Evolutionary conservation across 2,888 invertebrate species (phyloP).

Genomic region (Zonitis immaculata): DNA sequence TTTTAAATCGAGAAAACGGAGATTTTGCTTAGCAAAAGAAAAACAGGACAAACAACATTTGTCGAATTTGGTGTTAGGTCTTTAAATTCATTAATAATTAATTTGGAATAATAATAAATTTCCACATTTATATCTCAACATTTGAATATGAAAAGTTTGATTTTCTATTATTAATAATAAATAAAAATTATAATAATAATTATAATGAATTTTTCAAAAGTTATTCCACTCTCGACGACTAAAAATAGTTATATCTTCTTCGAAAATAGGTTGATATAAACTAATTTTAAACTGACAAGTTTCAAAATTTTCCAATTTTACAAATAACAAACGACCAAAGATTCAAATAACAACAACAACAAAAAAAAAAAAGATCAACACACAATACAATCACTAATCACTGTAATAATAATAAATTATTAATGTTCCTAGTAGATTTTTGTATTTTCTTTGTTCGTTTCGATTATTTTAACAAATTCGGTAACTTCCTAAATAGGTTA

Average conservation of each 20-base stretch:
- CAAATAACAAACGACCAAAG: not conserved
- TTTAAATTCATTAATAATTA: no score
- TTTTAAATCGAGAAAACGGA: no score
- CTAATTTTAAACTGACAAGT: not conserved
- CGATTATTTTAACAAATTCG: constrained; percentile 2
- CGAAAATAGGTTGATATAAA: not conserved
- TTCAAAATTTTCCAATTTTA: not conserved
- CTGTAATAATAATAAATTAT: not conserved
- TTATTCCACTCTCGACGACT: no score
- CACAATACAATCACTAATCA: not conserved
- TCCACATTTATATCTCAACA: no score
- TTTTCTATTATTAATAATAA: no score
- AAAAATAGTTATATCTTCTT: not conserved
- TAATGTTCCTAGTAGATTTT: not conserved
- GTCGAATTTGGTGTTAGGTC: no score
- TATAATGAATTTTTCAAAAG: no score
- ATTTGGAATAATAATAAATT: no score
- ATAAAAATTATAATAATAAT: no score
- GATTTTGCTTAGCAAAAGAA: no score
- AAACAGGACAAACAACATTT: no score
- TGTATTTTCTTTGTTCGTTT: not conserved
- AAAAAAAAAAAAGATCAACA: constrained; percentile 16
- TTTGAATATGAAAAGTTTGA: no score
- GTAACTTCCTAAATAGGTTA: constrained; percentile 12
- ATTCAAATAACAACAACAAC: not conserved